A percentile compares a stretch with the other conserved stretches of the same genome.
Evolutionary conservation across 2,888 invertebrate genomes (phyloP).

Genomic region (Andrena hattorfiana): DNA sequence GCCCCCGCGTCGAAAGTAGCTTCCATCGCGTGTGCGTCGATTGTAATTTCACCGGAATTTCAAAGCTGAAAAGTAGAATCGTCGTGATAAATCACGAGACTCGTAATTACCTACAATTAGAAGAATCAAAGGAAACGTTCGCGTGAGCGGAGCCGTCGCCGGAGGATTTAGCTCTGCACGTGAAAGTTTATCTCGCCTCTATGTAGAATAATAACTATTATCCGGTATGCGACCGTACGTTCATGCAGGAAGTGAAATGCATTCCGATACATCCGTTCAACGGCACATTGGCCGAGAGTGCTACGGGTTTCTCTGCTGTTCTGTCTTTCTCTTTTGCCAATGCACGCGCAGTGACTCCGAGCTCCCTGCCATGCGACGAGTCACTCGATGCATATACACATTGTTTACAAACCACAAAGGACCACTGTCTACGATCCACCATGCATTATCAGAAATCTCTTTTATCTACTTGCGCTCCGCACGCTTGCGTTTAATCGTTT

Average conservation of each 20-base stretch:
- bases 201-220: constrained; percentile 52
- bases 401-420: constrained; percentile 68
- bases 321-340: constrained; percentile 43
- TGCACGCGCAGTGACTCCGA: constrained; percentile 19
- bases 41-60: background rate
- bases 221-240: constrained; percentile 35
- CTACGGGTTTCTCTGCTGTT: constrained; percentile 42
- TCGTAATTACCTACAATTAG: background rate
- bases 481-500: too few relatives aligned
- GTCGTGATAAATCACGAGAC: background rate
- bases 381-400: constrained; percentile 44
- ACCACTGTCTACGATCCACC: constrained; percentile 32
- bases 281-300: constrained; percentile 72
- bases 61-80: background rate
- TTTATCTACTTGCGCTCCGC: background rate
- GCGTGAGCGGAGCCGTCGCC: background rate
- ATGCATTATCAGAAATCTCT: constrained; percentile 12
- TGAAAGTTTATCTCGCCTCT: constrained; percentile 31
- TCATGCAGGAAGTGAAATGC: constrained; percentile 76
- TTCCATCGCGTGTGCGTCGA: too few relatives aligned
- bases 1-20: too few relatives aligned
- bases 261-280: constrained; percentile 75
- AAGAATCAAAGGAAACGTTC: background rate
- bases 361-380: constrained; percentile 1
- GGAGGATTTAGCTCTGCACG: background rate